These are phyloP conservation scores for Meloidogyne hapla DNA, from an alignment of 1,140 invertebrate species.

Conservation along the genomic window DNA sequence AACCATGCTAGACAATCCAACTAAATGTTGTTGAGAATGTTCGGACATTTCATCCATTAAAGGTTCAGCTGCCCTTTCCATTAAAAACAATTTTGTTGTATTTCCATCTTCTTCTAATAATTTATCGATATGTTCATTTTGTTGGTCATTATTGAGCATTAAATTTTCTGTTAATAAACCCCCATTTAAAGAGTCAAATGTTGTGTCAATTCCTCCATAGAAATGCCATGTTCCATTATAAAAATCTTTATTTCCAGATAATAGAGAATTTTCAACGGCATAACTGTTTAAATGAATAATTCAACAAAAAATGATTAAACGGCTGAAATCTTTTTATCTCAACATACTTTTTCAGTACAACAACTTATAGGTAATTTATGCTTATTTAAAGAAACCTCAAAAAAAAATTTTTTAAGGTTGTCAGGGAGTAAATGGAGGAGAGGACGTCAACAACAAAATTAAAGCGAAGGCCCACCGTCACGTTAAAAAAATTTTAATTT, in stretches of 20 bases:
- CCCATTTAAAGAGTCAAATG: neutral
- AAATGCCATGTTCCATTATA: neutral
- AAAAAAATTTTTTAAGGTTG: too few species aligned
- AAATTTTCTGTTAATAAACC: neutral
- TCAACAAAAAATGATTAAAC: too few species aligned
- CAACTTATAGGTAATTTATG: too few species aligned
- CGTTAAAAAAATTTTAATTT: too few species aligned
- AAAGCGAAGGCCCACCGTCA: too few species aligned
- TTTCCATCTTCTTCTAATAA: neutral
- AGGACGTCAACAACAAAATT: too few species aligned
- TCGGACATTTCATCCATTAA: neutral
- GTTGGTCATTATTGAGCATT: neutral
- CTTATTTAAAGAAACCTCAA: too few species aligned
- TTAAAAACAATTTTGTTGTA: neutral
- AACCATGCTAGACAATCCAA: neutral
- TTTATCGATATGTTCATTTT: neutral
- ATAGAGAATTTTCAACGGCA: neutral
- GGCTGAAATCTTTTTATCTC: too few species aligned
- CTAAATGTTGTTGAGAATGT: constrained; percentile 1
- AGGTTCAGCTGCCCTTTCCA: neutral
- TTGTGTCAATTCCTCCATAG: constrained; percentile 1
- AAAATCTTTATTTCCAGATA: constrained; percentile 1
- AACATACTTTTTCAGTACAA: too few species aligned
- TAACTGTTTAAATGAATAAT: constrained; percentile 12
- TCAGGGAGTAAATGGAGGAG: too few species aligned